Evolutionary conservation across 2,113 vertebrate species (phyloP).

Genomic region (Gallinago media): DNA sequence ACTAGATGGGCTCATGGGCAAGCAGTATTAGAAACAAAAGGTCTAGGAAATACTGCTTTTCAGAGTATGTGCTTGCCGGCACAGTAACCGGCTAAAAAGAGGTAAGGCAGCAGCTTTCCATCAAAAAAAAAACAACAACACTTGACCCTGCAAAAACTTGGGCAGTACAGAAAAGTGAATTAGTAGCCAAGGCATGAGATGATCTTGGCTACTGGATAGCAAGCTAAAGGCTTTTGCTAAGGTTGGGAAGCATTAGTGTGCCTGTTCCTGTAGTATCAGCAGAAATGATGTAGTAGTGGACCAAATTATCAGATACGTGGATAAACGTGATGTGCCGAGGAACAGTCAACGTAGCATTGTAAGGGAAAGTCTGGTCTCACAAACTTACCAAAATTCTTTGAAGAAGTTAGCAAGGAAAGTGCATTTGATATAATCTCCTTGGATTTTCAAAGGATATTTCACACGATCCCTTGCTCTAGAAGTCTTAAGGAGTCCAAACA

Average conservation of each 20-base stretch:
- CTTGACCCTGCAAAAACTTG: neutral
- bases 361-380: neutral
- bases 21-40: neutral
- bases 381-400: neutral
- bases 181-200: neutral
- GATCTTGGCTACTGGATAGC: neutral
- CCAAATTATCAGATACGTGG: neutral
- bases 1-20: neutral
- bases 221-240: neutral
- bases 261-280: neutral
- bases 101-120: neutral
- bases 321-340: neutral
- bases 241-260: neutral
- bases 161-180: neutral
- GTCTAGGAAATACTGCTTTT: neutral
- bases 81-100: neutral
- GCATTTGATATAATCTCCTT: neutral
- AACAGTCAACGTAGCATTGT: neutral
- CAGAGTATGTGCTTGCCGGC: neutral
- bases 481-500: neutral
- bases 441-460: neutral
- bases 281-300: neutral
- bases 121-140: neutral
- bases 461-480: neutral
- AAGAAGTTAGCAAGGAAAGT: neutral